Evolutionary conservation across 2,888 invertebrate species (phyloP).

Genomic region (Coenonympha arcania): DNA sequence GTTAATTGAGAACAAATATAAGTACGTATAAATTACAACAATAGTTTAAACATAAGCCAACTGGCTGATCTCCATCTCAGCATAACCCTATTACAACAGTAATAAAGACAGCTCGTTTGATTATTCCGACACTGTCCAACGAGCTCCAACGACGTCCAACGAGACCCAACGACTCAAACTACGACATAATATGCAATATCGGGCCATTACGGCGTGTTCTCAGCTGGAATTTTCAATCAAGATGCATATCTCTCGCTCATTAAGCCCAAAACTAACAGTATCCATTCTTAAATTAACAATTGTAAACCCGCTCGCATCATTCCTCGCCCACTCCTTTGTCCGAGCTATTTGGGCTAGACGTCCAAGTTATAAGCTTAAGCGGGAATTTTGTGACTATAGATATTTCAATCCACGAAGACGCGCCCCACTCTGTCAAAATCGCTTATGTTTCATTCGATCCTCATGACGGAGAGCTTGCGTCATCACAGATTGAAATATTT

Average conservation of each 20-base stretch:
- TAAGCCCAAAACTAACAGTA: slow-evolving; percentile 45
- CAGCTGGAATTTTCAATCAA: slow-evolving; percentile 37
- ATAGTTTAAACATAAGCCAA: background rate
- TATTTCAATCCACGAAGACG: too few species aligned
- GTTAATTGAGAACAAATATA: too few species aligned
- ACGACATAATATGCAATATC: slow-evolving; percentile 9
- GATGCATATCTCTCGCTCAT: slow-evolving; percentile 52
- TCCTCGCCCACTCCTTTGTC: slow-evolving; percentile 68
- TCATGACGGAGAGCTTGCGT: too few species aligned
- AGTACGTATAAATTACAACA: background rate
- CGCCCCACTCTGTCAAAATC: too few species aligned
- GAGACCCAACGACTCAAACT: background rate
- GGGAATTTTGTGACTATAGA: too few species aligned
- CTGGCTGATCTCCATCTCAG: background rate
- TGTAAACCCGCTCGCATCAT: slow-evolving; percentile 61
- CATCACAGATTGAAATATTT: too few species aligned
- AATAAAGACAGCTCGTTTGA: background rate
- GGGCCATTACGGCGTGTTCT: slow-evolving; percentile 12
- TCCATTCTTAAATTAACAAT: slow-evolving; percentile 63
- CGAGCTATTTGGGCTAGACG: slow-evolving; percentile 45
- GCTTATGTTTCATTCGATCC: too few species aligned
- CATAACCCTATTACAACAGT: background rate
- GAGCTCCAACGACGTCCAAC: background rate
- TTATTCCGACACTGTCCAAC: slow-evolving; percentile 4
- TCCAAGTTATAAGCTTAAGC: slow-evolving; percentile 32